Evolutionary conservation across 2,888 invertebrate genomes (phyloP), one percentile per base, ranked within the genome.

Genomic region (Epiblema foenella): DNA sequence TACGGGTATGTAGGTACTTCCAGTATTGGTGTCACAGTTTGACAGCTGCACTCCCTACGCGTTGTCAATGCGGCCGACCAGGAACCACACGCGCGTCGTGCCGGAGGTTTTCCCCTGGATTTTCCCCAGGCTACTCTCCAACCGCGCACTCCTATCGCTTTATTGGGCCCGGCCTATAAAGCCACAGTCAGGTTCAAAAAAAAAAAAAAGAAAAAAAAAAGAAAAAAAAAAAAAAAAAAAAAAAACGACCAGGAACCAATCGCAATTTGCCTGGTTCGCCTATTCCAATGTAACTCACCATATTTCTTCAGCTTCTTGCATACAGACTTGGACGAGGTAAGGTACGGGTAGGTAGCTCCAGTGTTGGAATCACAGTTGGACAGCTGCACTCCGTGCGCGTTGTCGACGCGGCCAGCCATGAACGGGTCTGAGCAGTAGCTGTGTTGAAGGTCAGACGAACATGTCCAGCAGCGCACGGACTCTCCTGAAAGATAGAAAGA

Each of bases 291-390:
- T 37, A 11, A 90, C 94, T 95, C 91, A 97, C 97, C 95, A 89
- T 95, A 95, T 90, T 96, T 96, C 78, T 95, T 95, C 76, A 95
- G 94, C 86, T 97, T 97, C 84, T 96, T 95, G 92, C 97, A 97
- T 72, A 96, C 95, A 24, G 96, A 94, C 77, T 94, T 94, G 0
- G 95, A 94, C 1, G 91, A 85, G 2, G 89, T 87, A 73, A 93
- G 83, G 78, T 92, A 93, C 0, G 93, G 92, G 79, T 91, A 93
- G 42, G 90, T 88, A 12, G 90, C 91, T 1, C 91, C 92, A 18
- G 90, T 86, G 74, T 91, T 91, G 0, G 92, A 85, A 75, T 94
- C 91, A 73, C 94, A 94, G 86, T 94, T 92, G 78, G 93, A 93
- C 64, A 94, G 78, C 8, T 89, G 84, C 83, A 90, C 90, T 37